Evolutionary conservation across 2,888 invertebrate species (phyloP), one percentile per base, ranked within the genome.

Genomic region (Acrocyrtus sp.): DNA sequence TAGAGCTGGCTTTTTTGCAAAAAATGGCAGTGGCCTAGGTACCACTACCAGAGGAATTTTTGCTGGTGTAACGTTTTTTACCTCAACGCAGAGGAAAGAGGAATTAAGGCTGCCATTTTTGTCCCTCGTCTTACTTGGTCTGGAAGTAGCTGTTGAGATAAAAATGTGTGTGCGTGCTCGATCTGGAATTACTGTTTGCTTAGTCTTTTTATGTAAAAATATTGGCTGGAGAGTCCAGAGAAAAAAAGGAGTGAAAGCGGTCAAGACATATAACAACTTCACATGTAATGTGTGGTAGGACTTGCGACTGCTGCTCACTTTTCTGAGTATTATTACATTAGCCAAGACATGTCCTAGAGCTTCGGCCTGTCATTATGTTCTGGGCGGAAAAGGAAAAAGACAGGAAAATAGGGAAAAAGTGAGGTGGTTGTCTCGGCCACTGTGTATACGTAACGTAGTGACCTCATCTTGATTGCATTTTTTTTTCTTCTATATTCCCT

Each of bases 391-490:
- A 17, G 4, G 39, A 39, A 39, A 50, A 61, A 50, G n/a, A 50
- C 61, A 53, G 41, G 41, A 41, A 17, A 51, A 50, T 17, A 53
- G 53, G 26, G 53, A 48, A 65, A 19, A 39, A 34, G n/a, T 51
- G 41, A 15, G 15, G 17, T 43, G 54, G 54, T 56, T 24, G 54
- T 43, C 41, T 24, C n/a, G 34, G 62, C 43, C 53, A 43, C 34
- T 62, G 19, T 8, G 41, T 51, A 10, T 47, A n/a, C 53, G 15
- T 21, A 43, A 29, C 27, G 19, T 21, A 65, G 54, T 56, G 45
- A 17, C 56, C 47, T 65, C 56, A 47, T 56, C 56, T 65, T 65
- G 65, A 65, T 65, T 65, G 48, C 65, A 48, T 56, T 65, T 65
- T 65, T 47, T 24, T 51, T n/a, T n/a, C n/a, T n/a, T n/a, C n/a